A percentile compares a stretch with the other conserved stretches of the same genome.
Evolutionary conservation across 2,113 vertebrate species (phyloP).

Genomic region (Corythaixoides concolor): DNA sequence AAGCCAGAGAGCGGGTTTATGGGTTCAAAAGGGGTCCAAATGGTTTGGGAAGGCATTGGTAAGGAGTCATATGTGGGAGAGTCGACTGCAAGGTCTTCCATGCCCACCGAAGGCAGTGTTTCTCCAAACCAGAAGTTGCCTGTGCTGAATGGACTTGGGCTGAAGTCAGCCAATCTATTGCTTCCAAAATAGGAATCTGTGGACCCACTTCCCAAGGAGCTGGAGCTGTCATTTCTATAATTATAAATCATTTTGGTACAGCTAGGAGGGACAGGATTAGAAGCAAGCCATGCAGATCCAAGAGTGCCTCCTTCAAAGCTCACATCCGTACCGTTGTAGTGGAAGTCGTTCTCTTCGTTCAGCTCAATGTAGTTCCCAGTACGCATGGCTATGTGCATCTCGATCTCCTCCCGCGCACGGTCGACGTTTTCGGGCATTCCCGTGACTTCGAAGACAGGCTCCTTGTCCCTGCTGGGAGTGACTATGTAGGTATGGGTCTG

Average conservation of each 20-base stretch:
- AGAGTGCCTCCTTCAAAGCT: slow-evolving; percentile 83
- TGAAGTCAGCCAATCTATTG: slow-evolving; percentile 88
- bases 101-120: slow-evolving; percentile 77
- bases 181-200: slow-evolving; percentile 89
- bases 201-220: slow-evolving; percentile 92
- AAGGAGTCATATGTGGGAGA: slow-evolving; percentile 85
- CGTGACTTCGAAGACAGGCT: slow-evolving; percentile 93
- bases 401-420: slow-evolving; percentile 90
- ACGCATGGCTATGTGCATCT: slow-evolving; percentile 93
- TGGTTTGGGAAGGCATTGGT: slow-evolving; percentile 77
- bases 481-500: slow-evolving; percentile 97
- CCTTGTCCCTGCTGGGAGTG: slow-evolving; percentile 93
- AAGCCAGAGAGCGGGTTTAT: slow-evolving; percentile 78
- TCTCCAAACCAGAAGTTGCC: slow-evolving; percentile 92
- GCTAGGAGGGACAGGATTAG: slow-evolving; percentile 71
- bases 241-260: slow-evolving; percentile 84
- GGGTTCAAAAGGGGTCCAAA: slow-evolving; percentile 89
- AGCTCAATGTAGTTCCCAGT: slow-evolving; percentile 86
- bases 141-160: slow-evolving; percentile 85
- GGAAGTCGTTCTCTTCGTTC: slow-evolving; percentile 90
- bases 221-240: slow-evolving; percentile 93
- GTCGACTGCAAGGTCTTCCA: slow-evolving; percentile 81
- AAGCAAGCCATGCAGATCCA: slow-evolving; percentile 78
- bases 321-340: slow-evolving; percentile 91
- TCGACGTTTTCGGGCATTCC: slow-evolving; percentile 96